These are phyloP conservation scores for Pangasius mekongensis DNA, from an alignment of 2,797 vertebrate species.

Conservation along the genomic window DNA sequence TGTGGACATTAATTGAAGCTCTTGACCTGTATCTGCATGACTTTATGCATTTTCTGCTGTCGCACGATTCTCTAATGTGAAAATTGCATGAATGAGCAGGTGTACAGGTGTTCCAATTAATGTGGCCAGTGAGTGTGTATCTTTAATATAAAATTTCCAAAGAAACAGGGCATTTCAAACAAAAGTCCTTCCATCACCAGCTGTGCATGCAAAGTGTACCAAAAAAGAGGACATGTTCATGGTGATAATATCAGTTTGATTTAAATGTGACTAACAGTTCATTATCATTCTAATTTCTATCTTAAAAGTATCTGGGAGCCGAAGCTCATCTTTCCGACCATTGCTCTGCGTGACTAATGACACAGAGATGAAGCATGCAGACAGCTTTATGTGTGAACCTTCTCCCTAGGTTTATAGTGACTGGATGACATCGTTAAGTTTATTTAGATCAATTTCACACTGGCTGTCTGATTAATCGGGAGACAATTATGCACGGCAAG, in stretches of 20 bases:
- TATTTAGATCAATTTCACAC: conserved; percentile 65
- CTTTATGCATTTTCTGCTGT: not conserved
- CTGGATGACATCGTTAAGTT: conserved; percentile 70
- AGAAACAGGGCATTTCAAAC: not conserved
- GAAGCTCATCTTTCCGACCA: not conserved
- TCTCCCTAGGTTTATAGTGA: conserved; percentile 63
- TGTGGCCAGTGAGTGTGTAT: not conserved
- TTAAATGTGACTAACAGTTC: conserved; percentile 35
- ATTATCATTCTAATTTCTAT: conserved; percentile 29
- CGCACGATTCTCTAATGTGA: not conserved
- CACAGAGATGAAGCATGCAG: conserved; percentile 56
- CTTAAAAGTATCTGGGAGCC: conserved; percentile 11
- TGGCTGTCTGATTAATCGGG: conserved; percentile 67
- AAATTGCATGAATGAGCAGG: not conserved
- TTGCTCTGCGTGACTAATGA: conserved; percentile 46
- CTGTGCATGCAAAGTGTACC: not conserved
- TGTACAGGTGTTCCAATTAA: not conserved
- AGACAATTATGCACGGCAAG: conserved; percentile 68
- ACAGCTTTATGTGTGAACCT: conserved; percentile 61
- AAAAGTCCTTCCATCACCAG: not conserved
- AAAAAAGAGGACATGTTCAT: not conserved
- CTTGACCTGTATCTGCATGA: not conserved
- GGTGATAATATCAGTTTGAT: conserved; percentile 21
- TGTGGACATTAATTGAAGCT: not conserved
- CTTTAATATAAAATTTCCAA: not conserved